phyloP scores from a whole-genome alignment of 1,140 invertebrate genomes.

The Listronotus oregonensis region DNA sequence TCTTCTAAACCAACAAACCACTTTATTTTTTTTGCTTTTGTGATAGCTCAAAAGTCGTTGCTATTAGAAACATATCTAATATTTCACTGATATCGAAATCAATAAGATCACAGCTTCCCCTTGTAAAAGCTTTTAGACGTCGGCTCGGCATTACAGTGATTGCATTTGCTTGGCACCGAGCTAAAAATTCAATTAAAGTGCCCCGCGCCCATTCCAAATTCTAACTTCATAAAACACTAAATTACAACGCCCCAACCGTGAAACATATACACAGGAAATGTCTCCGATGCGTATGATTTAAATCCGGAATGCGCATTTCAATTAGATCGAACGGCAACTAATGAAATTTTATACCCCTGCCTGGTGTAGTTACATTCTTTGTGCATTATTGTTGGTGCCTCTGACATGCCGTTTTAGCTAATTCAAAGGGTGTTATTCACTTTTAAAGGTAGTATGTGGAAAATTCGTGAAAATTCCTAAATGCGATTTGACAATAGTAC shows the following conservation, averaged over 20 bases:
- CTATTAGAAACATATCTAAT: constrained; percentile 33
- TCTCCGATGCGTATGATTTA: constrained; percentile 41
- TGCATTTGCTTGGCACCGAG: constrained; percentile 33
- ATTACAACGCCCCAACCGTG: constrained; percentile 35
- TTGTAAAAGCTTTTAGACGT: constrained; percentile 38
- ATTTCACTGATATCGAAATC: constrained; percentile 30
- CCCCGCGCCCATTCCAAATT: constrained; percentile 32
- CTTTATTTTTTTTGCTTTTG: too few relatives aligned
- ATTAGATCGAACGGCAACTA: constrained; percentile 32
- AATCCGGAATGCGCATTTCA: constrained; percentile 36
- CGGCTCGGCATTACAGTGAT: constrained; percentile 35
- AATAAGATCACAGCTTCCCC: constrained; percentile 33
- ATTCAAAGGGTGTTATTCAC: too few relatives aligned
- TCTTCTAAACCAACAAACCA: too few relatives aligned
- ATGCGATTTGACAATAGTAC: too few relatives aligned
- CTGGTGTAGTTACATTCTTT: constrained; percentile 6
- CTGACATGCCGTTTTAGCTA: too few relatives aligned
- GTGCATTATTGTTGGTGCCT: neutral
- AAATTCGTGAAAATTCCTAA: too few relatives aligned
- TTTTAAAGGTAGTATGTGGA: too few relatives aligned
- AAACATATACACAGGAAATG: constrained; percentile 38
- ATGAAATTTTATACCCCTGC: constrained; percentile 2
- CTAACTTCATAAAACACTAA: constrained; percentile 41
- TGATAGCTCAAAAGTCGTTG: constrained; percentile 15
- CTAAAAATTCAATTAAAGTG: constrained; percentile 40